Base-by-base conservation (phyloP, 2,113 vertebrate species). In the Caretta caretta region DNA sequence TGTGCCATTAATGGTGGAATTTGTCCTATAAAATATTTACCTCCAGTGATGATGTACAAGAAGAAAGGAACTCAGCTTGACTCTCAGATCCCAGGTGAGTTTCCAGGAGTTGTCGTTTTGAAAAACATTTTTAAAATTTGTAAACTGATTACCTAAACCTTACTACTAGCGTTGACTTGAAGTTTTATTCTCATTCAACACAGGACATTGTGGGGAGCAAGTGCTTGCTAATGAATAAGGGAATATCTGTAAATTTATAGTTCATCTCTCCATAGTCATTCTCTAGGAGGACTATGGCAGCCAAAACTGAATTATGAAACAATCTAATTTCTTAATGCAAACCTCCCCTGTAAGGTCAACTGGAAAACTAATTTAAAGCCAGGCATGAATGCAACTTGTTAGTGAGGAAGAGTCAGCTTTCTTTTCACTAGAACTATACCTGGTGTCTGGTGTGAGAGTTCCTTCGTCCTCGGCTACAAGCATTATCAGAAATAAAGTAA, bases 381-480 rank as follows among this genome's bases (percentile, higher is more conserved):
- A 98, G 97, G 95, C 57, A 72, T 91, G 97, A 96, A 76, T 31
- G 86, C 81, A 97, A 96, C 87, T 96, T 75, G 27, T 92, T 69
- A 87, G 89, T 0, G 1, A 92, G 94, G 92, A 59, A 89, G 91
- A 97, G 83, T 90, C 86, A 79, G 93, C 93, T 98, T 84, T 56
- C 72, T 76, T 95, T 96, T 93, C 97, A 96, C 82, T 53, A 97
- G 97, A 97, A 98, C 97, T 84, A 95, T 99, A 99, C 99, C 99
- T 99, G 99, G 97, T 99, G 99, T 98, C 99, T 99, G 5, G 99
- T 98, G 98, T 99, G 99, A 95, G 99, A 99, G 98, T 99, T 99
- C 98, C 99, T 99, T 98, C 99, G 99, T 99, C 99, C 99, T 95
- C 99, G 99, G 99, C 99, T 99, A 99, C 97, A 98, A 98, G 98